Evolutionary conservation across 1,140 invertebrate genomes (phyloP), one percentile per base, ranked within the genome.

Genomic region (Kradibia gibbosae): DNA sequence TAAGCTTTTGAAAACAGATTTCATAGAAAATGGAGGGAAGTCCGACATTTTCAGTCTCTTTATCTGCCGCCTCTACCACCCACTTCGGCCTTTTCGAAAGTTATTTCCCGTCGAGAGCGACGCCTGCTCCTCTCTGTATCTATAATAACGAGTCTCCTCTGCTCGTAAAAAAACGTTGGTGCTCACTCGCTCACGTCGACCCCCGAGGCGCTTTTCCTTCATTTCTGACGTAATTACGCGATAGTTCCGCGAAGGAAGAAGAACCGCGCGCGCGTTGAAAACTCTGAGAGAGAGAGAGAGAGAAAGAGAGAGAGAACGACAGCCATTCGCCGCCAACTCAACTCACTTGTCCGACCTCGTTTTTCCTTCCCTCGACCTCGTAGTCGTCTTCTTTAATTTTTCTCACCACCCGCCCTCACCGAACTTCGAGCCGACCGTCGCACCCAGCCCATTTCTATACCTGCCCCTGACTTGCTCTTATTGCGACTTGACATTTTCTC

Each of bases 161-260:
- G 31, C 72, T 55, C 48, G 50, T 79, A 67, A 79, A n/a, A 79
- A 79, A 80, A 72, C 53, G 48, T 50, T 42, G 62, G n/a, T 28
- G 20, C 65, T 78, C 36, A 17, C 48, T 20, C 48, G 48, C 48
- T 34, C 62, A 53, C 25, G 42, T 48, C 60, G 31, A 25, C 81
- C 85, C 85, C 80, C 50, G 81, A 84, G 81, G 86, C 83, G 82
- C 84, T 84, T 86, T 87, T 86, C 86, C 86, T 86, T 85, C 84
- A 88, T 85, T 86, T 80, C 84, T 81, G 75, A 82, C 84, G 85
- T 87, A 88, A 87, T 88, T 87, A 88, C 86, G 83, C 85, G 83
- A 82, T 72, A 82, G 85, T 79, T 73, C 79, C 78, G 82, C 81
- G 79, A 85, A 83, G 81, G 82, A 83, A 83, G 80, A 82, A 53